These are phyloP conservation scores for Empidonax alnorum DNA, from an alignment of 2,113 vertebrate genomes.

Conservation along the genomic window DNA sequence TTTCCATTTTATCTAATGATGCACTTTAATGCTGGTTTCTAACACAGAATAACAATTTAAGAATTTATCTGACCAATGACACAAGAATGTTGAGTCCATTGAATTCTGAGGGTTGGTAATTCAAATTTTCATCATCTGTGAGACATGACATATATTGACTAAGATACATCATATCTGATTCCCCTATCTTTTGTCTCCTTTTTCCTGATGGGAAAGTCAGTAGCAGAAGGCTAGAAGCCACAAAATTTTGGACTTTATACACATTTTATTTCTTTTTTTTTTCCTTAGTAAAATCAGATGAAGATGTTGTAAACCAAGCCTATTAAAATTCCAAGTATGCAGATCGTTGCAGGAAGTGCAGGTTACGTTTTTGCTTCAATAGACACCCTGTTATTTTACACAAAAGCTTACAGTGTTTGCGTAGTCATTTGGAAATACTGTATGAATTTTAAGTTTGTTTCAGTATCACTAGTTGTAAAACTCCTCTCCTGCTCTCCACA, in stretches of 20 bases:
- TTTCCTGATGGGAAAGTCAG: neutral
- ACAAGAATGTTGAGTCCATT: neutral
- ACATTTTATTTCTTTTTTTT: neutral
- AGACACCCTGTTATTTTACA: neutral
- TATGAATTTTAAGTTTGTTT: neutral
- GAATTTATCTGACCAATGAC: neutral
- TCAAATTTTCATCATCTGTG: neutral
- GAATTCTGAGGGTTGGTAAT: neutral
- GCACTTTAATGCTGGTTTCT: neutral
- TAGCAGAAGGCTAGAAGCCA: neutral
- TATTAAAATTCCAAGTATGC: neutral
- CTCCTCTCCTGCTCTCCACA: neutral
- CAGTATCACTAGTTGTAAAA: neutral
- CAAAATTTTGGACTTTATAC: neutral
- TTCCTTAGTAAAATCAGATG: neutral
- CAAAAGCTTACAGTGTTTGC: neutral
- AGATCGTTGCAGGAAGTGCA: neutral
- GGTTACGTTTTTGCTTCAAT: neutral
- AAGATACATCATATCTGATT: neutral
- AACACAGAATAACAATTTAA: neutral
- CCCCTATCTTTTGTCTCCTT: neutral
- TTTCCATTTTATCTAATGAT: neutral
- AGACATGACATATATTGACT: neutral
- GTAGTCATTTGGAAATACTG: neutral
- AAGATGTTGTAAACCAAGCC: neutral